phyloP scores from a whole-genome alignment of 2,113 vertebrate species.

The Bos taurus region DNA sequence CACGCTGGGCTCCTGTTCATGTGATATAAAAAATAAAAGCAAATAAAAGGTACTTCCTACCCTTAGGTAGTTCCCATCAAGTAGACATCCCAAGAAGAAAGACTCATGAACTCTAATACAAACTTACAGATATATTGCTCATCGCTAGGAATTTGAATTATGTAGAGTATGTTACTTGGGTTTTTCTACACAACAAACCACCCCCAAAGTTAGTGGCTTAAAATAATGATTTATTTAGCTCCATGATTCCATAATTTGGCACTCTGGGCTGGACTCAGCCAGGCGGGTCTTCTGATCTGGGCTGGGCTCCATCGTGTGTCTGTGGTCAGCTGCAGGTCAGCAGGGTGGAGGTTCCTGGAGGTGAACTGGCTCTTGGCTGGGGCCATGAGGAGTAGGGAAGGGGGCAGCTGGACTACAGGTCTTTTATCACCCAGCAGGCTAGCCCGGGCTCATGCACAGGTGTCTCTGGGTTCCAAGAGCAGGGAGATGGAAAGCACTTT shows the following conservation, averaged over 20 bases:
- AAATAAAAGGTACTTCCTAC: rapidly evolving
- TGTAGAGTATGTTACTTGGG: neutral
- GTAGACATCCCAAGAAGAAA: neutral
- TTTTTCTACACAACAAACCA: neutral
- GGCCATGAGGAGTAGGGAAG: neutral
- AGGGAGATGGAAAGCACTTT: neutral
- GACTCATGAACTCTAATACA: no score
- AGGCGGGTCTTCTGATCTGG: neutral
- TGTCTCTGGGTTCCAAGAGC: neutral
- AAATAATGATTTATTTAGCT: neutral
- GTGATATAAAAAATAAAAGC: neutral
- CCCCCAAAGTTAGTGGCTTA: neutral
- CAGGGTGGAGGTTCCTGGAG: neutral
- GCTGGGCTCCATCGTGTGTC: neutral
- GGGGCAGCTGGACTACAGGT: neutral
- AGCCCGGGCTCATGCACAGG: neutral
- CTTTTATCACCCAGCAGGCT: neutral
- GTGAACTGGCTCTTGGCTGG: neutral
- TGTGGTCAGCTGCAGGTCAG: neutral
- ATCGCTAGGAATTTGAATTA: rapidly evolving
- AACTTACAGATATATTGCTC: neutral
- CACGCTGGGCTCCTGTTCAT: neutral
- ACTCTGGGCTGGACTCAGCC: neutral
- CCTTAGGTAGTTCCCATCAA: rapidly evolving
- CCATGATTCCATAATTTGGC: rapidly evolving